phyloP scores from a whole-genome alignment of 2,888 invertebrate species.

The Campoplex nolae region DNA sequence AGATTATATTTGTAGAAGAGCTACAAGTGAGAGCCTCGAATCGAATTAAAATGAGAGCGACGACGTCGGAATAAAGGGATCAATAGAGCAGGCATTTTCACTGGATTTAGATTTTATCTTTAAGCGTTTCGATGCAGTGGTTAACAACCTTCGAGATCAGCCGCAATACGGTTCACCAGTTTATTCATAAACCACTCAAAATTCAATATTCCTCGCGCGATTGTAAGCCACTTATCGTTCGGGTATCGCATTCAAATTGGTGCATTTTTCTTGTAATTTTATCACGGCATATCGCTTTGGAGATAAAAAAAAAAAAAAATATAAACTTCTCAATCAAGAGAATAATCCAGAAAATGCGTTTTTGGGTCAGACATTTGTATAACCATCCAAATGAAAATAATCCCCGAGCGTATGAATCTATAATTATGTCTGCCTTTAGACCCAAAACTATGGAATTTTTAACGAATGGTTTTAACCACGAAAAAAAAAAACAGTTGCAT shows the following conservation, averaged over 20 bases:
- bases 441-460: neutral
- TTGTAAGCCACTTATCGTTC: neutral
- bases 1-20: constrained; percentile 18
- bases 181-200: neutral
- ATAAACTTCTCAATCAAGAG: neutral
- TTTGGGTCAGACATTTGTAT: neutral
- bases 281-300: neutral
- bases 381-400: neutral
- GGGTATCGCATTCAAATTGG: neutral
- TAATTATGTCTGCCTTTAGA: neutral
- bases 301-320: neutral
- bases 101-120: constrained; percentile 82
- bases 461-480: neutral
- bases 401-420: neutral
- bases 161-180: neutral
- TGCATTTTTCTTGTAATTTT: neutral
- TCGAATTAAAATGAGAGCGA: constrained; percentile 75
- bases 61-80: constrained; percentile 81
- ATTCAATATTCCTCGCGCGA: neutral
- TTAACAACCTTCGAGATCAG: constrained; percentile 72
- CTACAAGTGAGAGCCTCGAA: constrained; percentile 47
- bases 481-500: neutral
- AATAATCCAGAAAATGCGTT: neutral
- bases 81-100: constrained; percentile 78
- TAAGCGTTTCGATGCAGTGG: constrained; percentile 69